phyloP scores from a whole-genome alignment of 2,113 vertebrate species.

The Jaculus jaculus region DNA sequence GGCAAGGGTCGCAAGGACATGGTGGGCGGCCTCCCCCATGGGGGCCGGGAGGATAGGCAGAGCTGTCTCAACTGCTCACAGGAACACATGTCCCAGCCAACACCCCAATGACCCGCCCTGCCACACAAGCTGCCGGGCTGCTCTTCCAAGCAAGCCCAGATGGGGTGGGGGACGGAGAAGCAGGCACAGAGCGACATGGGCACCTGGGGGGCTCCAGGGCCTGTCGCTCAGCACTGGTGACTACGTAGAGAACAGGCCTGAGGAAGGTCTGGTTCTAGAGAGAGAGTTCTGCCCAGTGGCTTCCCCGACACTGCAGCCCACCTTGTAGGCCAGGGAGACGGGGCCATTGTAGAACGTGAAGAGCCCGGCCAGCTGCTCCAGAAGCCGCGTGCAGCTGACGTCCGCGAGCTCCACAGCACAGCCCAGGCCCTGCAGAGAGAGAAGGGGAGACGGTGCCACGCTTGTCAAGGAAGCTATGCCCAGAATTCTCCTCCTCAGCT shows the following conservation, averaged over 20 bases:
- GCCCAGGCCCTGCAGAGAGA: constrained; percentile 88
- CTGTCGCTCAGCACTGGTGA: fast-evolving
- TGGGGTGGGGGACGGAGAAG: not conserved
- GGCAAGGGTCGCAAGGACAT: not conserved
- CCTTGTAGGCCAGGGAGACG: constrained; percentile 88
- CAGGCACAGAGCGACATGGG: not conserved
- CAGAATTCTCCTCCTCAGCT: not conserved
- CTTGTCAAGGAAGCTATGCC: not conserved
- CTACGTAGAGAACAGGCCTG: not conserved
- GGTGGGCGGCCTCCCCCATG: too few species aligned
- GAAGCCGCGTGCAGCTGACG: constrained; percentile 88
- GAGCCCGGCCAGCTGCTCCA: constrained; percentile 91
- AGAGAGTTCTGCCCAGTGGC: fast-evolving
- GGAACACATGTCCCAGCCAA: too few species aligned
- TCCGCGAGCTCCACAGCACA: constrained; percentile 91
- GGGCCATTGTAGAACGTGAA: constrained; percentile 94
- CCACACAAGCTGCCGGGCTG: not conserved
- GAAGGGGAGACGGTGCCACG: too few species aligned
- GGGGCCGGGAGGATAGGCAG: not conserved
- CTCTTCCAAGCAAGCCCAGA: not conserved
- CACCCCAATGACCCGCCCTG: not conserved
- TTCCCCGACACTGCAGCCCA: constrained; percentile 52
- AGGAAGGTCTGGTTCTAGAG: not conserved
- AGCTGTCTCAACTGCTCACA: not conserved
- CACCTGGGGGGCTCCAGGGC: not conserved